Evolutionary conservation across 2,888 invertebrate species (phyloP).

Genomic region (Clunio marinus): DNA sequence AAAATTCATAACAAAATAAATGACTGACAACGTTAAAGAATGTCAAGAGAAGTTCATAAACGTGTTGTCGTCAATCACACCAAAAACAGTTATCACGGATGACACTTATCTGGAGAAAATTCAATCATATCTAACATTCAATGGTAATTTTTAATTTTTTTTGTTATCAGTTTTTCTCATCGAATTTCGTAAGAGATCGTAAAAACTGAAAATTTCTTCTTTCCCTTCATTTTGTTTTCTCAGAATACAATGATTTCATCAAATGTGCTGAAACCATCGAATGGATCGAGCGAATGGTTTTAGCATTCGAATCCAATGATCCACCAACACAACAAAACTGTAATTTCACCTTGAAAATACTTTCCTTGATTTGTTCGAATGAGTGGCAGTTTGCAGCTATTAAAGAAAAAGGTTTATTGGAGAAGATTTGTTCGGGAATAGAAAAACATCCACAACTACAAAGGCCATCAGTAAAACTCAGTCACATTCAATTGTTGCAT

Average conservation of each 20-base stretch:
- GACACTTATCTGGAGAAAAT: conserved; percentile 37
- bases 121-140: conserved; percentile 13
- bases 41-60: conserved; percentile 41
- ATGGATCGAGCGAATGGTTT: conserved; percentile 52
- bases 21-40: conserved; percentile 27
- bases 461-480: conserved; percentile 62
- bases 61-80: conserved; percentile 46
- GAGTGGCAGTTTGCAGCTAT: conserved; percentile 32
- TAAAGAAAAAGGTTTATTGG: conserved; percentile 23
- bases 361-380: conserved; percentile 50
- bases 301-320: conserved; percentile 47
- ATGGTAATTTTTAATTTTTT: conserved; percentile 24
- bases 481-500: conserved; percentile 61
- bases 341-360: conserved; percentile 62
- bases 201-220: not conserved
- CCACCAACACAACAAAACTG: conserved; percentile 52
- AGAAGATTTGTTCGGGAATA: conserved; percentile 42
- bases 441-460: conserved; percentile 45
- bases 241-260: conserved; percentile 48
- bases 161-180: not conserved
- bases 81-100: conserved; percentile 39
- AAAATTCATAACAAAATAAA: no score
- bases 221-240: not conserved
- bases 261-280: conserved; percentile 49
- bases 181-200: not conserved